These are phyloP conservation scores for Rhadina sibilatrix DNA, from an alignment of 2,113 vertebrate species.

Conservation along the genomic window DNA sequence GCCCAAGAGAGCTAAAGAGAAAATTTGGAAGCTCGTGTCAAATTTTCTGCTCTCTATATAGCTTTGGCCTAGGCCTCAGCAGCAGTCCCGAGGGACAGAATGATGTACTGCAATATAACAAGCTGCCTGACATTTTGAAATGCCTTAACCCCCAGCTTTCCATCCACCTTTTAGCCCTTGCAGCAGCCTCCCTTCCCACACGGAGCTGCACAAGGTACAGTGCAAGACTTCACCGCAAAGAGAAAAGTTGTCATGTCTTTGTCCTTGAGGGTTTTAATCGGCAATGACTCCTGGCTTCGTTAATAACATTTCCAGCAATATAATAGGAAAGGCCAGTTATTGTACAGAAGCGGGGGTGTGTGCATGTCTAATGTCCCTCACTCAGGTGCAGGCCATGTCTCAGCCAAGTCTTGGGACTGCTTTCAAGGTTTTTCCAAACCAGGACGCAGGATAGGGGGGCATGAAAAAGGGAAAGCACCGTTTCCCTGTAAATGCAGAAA, in stretches of 20 bases:
- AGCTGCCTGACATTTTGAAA: constrained; percentile 70
- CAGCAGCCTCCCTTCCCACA: constrained; percentile 1
- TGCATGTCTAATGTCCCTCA: background rate
- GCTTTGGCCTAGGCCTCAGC: constrained; percentile 34
- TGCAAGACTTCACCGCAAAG: background rate
- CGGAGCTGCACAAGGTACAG: background rate
- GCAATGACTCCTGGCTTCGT: constrained; percentile 35
- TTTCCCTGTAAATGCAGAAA: background rate
- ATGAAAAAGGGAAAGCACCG: background rate
- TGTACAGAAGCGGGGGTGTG: background rate
- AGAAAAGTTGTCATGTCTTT: constrained; percentile 55
- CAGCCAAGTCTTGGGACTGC: background rate
- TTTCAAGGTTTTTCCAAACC: background rate
- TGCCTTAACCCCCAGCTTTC: constrained; percentile 53
- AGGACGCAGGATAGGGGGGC: background rate
- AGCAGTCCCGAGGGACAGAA: constrained; percentile 62
- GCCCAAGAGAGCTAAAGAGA: constrained; percentile 54
- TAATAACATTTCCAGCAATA: constrained; percentile 42
- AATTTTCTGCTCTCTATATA: constrained; percentile 48
- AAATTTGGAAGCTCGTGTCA: constrained; percentile 54
- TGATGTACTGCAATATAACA: constrained; percentile 72
- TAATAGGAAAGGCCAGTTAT: background rate
- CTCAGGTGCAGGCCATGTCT: background rate
- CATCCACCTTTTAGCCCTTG: constrained; percentile 14
- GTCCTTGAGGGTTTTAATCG: constrained; percentile 80